Evolutionary conservation across 2,113 vertebrate genomes (phyloP).

Genomic region (Papio anubis): DNA sequence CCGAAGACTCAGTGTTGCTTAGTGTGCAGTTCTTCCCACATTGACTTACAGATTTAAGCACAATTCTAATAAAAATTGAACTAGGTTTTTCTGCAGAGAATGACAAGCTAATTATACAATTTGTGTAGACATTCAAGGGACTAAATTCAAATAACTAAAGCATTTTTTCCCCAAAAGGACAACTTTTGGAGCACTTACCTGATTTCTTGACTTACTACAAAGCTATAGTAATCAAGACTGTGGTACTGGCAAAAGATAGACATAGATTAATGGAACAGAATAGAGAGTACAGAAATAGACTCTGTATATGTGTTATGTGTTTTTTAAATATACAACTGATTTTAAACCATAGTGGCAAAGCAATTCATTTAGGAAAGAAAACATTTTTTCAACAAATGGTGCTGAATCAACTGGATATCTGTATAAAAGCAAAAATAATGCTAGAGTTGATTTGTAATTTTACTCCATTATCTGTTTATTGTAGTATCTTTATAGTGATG

Average conservation of each 20-base stretch:
- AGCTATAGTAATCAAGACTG: background rate
- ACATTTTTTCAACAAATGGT: background rate
- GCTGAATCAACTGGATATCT: background rate
- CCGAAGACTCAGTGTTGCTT: background rate
- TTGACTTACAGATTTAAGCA: background rate
- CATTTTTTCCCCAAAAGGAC: background rate
- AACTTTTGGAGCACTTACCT: background rate
- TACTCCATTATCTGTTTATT: background rate
- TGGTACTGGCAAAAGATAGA: background rate
- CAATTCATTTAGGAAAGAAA: background rate
- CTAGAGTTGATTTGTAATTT: background rate
- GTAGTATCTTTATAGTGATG: background rate
- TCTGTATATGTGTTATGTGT: background rate
- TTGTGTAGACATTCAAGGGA: background rate
- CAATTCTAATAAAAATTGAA: background rate
- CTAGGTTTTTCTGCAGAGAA: background rate
- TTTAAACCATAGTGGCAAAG: background rate
- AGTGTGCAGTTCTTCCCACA: background rate
- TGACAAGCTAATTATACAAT: background rate
- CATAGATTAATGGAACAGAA: background rate
- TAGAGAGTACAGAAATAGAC: background rate
- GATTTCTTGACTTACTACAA: background rate
- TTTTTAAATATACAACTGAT: background rate
- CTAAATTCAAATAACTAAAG: background rate
- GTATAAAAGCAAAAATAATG: background rate